Base-by-base conservation (phyloP, 2,113 vertebrate species). In the Scartelaos histophorus region DNA sequence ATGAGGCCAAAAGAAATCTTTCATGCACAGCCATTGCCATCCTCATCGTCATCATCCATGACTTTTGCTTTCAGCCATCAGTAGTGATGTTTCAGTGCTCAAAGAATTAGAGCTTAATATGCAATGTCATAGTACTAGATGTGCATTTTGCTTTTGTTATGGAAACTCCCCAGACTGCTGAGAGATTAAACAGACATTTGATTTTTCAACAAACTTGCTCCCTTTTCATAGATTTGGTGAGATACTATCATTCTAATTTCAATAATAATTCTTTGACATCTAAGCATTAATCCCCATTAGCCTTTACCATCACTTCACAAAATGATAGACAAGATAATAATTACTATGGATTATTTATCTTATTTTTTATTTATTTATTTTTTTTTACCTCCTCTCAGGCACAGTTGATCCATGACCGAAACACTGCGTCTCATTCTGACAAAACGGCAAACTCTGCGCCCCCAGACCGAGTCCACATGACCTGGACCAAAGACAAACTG, bases 401-500 rank as follows among this genome's bases (percentile, higher is more conserved):
- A 51, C 96, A 98, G 84, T 81, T 97, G 57, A 97, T 98, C 81
- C 96, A 97, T 0, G 96, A 98, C 86, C 89, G 94, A 79, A 97
- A 97, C 85, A 96, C 95, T 0, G 95, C 94, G 0, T 93, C 95
- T 0, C 97, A 93, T 19, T 90, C 90, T 0, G 92, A 91, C 61
- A 92, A 84, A 51, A 87, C 88, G 0, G 72, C 68, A 5, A 60
- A 86, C 16, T 67, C 90, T 56, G 21, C 79, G 0, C 90, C 95
- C 0, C 61, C 61, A 64, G 96, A 98, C 65, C 92, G 88, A 7
- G 93, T 98, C 73, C 97, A 98, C 16, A 98, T 98, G 97, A 99
- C 97, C 19, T 99, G 97, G 97, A 99, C 97, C 15, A 97, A 97
- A 92, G 96, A 99, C 67, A 98, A 97, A 74, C 88, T 96, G 70